Conservation (phyloP, 2,888 invertebrate genomes). For the Julus scandinavius region DNA sequence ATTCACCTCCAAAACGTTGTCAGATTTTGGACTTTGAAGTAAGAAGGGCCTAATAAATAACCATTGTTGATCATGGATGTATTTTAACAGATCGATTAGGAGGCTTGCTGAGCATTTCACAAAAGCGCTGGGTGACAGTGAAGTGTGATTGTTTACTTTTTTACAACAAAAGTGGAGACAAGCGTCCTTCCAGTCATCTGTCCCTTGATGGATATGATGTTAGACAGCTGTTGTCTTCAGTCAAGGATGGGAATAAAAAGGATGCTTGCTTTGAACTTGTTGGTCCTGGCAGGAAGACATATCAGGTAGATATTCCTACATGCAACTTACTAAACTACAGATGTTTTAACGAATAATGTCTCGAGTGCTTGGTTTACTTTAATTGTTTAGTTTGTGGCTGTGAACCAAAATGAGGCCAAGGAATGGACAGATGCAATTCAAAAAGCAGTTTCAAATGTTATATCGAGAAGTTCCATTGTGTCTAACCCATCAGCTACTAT, state of each 20-base stretch:
- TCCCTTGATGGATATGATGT: slow-evolving; percentile 46
- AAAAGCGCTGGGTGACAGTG: slow-evolving; percentile 48
- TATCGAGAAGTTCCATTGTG: neutral
- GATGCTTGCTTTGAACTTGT: slow-evolving; percentile 52
- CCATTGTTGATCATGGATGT: neutral
- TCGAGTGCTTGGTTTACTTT: neutral
- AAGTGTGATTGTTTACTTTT: slow-evolving; percentile 13
- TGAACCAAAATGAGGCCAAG: slow-evolving; percentile 45
- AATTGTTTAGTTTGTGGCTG: slow-evolving; percentile 44
- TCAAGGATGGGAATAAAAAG: slow-evolving; percentile 49
- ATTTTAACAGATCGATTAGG: slow-evolving; percentile 49
- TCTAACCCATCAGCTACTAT: neutral
- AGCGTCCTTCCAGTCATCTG: slow-evolving; percentile 31
- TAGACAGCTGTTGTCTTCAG: neutral
- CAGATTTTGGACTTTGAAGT: neutral
- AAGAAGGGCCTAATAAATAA: neutral
- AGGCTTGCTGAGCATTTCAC: slow-evolving; percentile 30
- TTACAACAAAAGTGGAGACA: slow-evolving; percentile 51
- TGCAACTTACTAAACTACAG: neutral
- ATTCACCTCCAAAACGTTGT: neutral
- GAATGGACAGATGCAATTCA: slow-evolving; percentile 52
- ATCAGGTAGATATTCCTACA: slow-evolving; percentile 39
- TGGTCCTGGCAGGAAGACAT: slow-evolving; percentile 52
- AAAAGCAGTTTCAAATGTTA: slow-evolving; percentile 42
- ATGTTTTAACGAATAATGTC: neutral